Conservation (phyloP, 2,113 vertebrate genomes). For the Tenrec ecaudatus region DNA sequence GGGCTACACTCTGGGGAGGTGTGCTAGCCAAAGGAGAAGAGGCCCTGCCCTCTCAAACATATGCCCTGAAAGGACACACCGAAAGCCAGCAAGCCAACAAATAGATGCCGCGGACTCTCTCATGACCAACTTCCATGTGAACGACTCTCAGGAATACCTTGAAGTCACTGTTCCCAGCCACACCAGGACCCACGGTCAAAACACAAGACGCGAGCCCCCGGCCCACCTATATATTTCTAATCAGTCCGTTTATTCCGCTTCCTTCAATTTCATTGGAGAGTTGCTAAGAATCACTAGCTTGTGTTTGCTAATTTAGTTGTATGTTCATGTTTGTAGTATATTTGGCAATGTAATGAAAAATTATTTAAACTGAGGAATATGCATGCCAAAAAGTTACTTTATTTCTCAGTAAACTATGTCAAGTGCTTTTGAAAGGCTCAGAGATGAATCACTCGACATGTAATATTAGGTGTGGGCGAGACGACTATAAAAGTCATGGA, state of each 20-base stretch:
- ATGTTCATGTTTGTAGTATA: neutral
- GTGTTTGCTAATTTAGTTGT: constrained; percentile 25
- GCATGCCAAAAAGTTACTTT: neutral
- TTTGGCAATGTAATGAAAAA: constrained; percentile 1
- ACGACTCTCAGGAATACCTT: neutral
- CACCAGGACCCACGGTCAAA: neutral
- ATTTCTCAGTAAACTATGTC: constrained; percentile 39
- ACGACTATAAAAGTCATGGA: neutral
- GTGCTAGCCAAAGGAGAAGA: neutral
- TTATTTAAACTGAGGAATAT: neutral
- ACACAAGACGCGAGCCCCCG: neutral
- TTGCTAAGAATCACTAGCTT: neutral
- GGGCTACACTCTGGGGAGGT: neutral
- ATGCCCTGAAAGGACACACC: neutral
- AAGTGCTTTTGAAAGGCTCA: constrained; percentile 31
- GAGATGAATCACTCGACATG: neutral
- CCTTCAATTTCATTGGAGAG: neutral
- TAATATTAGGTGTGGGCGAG: constrained; percentile 1
- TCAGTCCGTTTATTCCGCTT: neutral
- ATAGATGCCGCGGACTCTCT: neutral
- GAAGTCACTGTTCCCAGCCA: neutral
- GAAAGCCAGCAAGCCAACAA: neutral
- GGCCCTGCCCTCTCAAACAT: neutral
- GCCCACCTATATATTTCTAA: neutral
- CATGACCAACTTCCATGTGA: neutral